phyloP scores from a whole-genome alignment of 2,797 vertebrate species.

The Megalops cyprinoides region DNA sequence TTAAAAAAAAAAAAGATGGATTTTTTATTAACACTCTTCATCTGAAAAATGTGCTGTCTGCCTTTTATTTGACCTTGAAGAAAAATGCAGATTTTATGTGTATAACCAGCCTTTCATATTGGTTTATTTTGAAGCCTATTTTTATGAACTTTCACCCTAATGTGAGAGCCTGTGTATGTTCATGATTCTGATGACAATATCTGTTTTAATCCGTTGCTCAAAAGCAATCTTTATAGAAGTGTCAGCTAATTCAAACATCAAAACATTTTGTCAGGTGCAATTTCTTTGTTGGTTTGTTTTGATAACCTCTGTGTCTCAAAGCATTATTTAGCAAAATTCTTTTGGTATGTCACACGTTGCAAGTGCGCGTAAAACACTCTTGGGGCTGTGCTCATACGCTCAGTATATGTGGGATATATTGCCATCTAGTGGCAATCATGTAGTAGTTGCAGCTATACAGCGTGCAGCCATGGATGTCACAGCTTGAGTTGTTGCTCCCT shows the following conservation, averaged over 20 bases:
- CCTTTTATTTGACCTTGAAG: constrained; percentile 47
- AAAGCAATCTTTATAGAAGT: constrained; percentile 54
- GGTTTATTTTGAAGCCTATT: constrained; percentile 73
- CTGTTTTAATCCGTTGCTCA: constrained; percentile 67
- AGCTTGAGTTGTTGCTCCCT: constrained; percentile 24
- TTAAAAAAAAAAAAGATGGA: constrained; percentile 42
- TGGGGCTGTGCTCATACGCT: constrained; percentile 38
- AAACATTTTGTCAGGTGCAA: constrained; percentile 69
- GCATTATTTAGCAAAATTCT: constrained; percentile 72
- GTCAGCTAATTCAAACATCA: constrained; percentile 73
- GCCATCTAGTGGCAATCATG: constrained; percentile 77
- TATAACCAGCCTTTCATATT: constrained; percentile 62
- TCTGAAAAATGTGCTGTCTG: constrained; percentile 31
- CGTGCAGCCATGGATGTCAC: not conserved
- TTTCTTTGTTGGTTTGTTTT: constrained; percentile 74
- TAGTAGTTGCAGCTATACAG: not conserved
- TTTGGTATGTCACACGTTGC: constrained; percentile 62
- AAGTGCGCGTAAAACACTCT: constrained; percentile 54
- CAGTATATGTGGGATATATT: constrained; percentile 66
- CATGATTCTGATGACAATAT: constrained; percentile 67
- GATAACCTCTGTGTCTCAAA: constrained; percentile 73
- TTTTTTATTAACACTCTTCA: constrained; percentile 28
- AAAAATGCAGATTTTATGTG: constrained; percentile 55
- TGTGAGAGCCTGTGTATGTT: constrained; percentile 37
- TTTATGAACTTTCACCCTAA: constrained; percentile 65